Evolutionary conservation across 2,797 vertebrate genomes (phyloP), one percentile per base, ranked within the genome.

Genomic region (Peromyscus nudipes): DNA sequence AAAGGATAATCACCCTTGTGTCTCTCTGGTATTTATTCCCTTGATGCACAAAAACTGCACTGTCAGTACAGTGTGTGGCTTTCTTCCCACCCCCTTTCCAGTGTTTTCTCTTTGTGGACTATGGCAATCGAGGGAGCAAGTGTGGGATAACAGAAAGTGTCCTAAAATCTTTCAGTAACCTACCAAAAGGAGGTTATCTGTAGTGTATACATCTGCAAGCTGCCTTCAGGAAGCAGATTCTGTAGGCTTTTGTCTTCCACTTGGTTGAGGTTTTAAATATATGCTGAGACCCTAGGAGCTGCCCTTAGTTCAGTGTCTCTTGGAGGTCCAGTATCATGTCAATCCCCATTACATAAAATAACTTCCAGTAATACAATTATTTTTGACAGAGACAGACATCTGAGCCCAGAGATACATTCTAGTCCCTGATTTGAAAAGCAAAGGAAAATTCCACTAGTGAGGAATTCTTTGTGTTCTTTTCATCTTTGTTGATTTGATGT

Each of bases 401-500:
- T 80, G 37, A 87, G 1, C 31, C 64, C 0, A 25, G 62, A 86
- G 29, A 57, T 37, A 9, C 3, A 8, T 16, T 81, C 49, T 55
- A 16, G 40, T 85, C 25, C 29, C 29, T 62, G 31, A 65, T 82
- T 71, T 75, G 1, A 60, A 86, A 46, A 64, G 65, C 21, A 71
- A 71, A 81, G 17, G 23, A 27, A 64, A 62, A 37, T 4, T 77
- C 91, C 16, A 21, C 4, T 62, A 85, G 34, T 79, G 82, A 43
- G 1, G 37, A 31, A 25, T 52, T 82, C n/a, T 92, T 75, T 82
- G 64, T 40, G 34, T 85, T 97, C 37, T 91, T 91, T 89, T 93
- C 10, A 13, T 62, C 64, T 97, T 80, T 65, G 29, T 71, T 79
- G 92, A 64, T 29, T 96, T 60, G 57, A 23, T 79, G 19, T n/a